phyloP scores from a whole-genome alignment of 2,888 invertebrate genomes.

The Lobophora halterata region DNA sequence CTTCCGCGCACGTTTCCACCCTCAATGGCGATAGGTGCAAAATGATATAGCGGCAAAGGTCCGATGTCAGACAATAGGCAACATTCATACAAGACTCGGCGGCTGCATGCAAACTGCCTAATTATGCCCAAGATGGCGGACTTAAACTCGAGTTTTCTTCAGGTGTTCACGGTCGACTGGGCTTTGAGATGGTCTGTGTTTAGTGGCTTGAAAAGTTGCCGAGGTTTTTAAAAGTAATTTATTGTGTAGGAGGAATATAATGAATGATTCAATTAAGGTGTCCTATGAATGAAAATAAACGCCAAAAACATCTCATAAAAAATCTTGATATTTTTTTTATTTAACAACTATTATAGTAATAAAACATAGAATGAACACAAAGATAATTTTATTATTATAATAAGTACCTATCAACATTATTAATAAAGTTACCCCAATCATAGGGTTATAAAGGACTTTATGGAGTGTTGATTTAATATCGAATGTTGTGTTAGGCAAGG shows the following conservation, averaged over 20 bases:
- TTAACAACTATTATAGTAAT: too few species aligned
- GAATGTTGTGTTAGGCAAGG: conserved; percentile 8
- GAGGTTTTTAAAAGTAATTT: conserved; percentile 20
- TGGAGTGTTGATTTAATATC: conserved; percentile 1
- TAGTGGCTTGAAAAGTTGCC: conserved; percentile 26
- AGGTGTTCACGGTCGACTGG: conserved; percentile 49
- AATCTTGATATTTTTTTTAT: too few species aligned
- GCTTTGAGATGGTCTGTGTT: conserved; percentile 34
- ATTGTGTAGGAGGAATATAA: not conserved
- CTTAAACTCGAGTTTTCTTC: conserved; percentile 33
- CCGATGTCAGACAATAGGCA: conserved; percentile 80
- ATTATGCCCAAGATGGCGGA: conserved; percentile 76
- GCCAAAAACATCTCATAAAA: too few species aligned
- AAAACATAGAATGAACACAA: too few species aligned
- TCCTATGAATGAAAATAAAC: too few species aligned
- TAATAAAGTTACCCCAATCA: too few species aligned
- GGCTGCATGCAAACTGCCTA: conserved; percentile 74
- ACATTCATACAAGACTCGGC: conserved; percentile 73
- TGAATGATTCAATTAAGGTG: too few species aligned
- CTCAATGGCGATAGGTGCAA: conserved; percentile 64
- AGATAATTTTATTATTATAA: too few species aligned
- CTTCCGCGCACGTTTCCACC: conserved; percentile 40
- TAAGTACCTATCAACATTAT: too few species aligned
- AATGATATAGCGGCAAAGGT: conserved; percentile 78
- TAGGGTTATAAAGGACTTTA: too few species aligned